Conservation (phyloP, 1,140 invertebrate genomes). For the Lordiphosa stackelbergi region DNA sequence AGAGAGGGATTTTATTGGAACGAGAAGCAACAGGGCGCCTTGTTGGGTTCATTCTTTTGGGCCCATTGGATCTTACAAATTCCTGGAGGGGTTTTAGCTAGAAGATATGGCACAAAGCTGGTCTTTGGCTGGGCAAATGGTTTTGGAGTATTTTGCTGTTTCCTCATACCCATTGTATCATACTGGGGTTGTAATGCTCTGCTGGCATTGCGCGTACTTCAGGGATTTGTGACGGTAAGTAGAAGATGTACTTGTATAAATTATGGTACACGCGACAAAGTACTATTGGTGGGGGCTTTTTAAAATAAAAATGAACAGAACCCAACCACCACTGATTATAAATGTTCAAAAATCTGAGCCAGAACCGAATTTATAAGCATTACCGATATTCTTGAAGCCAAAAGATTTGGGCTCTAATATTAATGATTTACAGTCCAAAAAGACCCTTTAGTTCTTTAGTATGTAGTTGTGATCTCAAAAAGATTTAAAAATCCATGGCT, state of each 20-base stretch:
- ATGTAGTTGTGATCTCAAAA: too few species aligned
- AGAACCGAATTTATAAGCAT: too few species aligned
- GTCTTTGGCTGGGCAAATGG: constrained; percentile 85
- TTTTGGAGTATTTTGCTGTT: constrained; percentile 83
- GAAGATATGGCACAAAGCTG: constrained; percentile 84
- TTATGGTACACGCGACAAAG: too few species aligned
- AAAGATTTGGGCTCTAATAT: too few species aligned
- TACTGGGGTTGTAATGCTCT: constrained; percentile 81
- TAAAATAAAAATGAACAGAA: too few species aligned
- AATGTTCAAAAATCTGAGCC: too few species aligned
- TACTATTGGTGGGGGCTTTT: too few species aligned
- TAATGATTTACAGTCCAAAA: too few species aligned
- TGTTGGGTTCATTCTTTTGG: constrained; percentile 87
- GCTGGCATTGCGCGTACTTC: constrained; percentile 82
- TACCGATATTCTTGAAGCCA: too few species aligned
- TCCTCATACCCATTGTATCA: constrained; percentile 83
- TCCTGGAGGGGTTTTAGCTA: constrained; percentile 85
- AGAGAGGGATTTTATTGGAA: constrained; percentile 82
- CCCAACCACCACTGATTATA: too few species aligned
- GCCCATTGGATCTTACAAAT: constrained; percentile 85
- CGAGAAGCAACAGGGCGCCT: constrained; percentile 82
- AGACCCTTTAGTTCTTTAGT: too few species aligned
- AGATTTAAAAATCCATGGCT: too few species aligned
- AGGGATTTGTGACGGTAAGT: constrained; percentile 86
- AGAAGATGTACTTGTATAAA: not conserved